Base-by-base conservation (phyloP, 1,140 invertebrate species). In the Trachymyrmex cornetzi region DNA sequence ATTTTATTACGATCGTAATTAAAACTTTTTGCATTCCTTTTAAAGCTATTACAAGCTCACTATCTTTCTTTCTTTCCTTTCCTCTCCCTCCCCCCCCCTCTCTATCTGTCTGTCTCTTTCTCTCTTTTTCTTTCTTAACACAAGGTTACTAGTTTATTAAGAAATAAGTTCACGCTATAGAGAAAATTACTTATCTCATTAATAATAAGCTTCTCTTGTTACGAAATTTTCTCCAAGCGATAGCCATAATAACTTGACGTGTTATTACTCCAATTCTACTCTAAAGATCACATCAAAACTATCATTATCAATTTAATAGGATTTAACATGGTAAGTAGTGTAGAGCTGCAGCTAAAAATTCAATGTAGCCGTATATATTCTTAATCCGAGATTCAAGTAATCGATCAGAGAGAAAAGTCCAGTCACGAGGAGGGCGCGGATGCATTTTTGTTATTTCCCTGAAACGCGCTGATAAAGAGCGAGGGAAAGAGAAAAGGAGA, bases 101-200 rank as follows among this genome's bases (percentile, higher is more conserved):
- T 22, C 38, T 24, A 0, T 22, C 6, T 66, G 2, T 27, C 11
- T 11, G 5, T 59, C 7, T 27, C 11, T 11, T 2, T 59, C 57
- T 59, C 57, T 4, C 22, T n/a, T 22, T 4, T 11, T n/a, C 1
- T 66, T 34, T 66, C 66, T 69, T 69, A 67, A 67, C n/a, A 72
- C 44, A n/a, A 5, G 48, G 14, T 24, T 53, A 48, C 22, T 24
- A 19, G 44, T 27, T 50, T 53, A 72, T 72, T 72, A 72, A 61
- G 53, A 59, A 59, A 34, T 59, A 57, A 75, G 12, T 59, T 75
- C n/a, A 75, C 53, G 44, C n/a, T 38, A 24, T 12, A 11, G 3
- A 24, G n/a, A 22, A 75, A 30, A 55, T 75, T 75, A 75, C 12
- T 77, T 59, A 61, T 77, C 75, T 48, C 34, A 77, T 77, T 75